Evolutionary conservation across 2,113 vertebrate species (phyloP).

Genomic region (Bambusicola thoracicus): DNA sequence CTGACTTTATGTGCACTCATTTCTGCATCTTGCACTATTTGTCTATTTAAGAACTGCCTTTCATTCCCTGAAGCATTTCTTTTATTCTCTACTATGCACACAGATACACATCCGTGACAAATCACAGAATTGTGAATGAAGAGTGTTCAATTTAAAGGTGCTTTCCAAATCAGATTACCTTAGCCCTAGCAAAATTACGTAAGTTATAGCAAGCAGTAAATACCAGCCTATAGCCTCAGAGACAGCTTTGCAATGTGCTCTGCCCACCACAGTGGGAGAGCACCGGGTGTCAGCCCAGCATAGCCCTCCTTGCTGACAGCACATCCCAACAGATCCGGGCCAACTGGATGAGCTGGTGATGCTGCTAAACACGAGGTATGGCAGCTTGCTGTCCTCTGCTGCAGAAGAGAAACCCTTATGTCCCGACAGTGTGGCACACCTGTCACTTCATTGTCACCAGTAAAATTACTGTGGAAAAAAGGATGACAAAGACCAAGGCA

Average conservation of each 20-base stretch:
- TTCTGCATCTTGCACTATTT: background rate
- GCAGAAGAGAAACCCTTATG: background rate
- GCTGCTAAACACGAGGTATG: rapidly evolving
- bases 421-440: background rate
- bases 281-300: background rate
- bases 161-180: background rate
- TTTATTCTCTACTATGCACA: background rate
- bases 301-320: background rate
- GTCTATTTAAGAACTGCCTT: background rate
- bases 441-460: background rate
- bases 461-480: background rate
- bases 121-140: background rate
- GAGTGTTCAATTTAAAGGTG: background rate
- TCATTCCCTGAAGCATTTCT: background rate
- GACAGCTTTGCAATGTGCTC: background rate
- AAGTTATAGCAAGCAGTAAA: background rate
- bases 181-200: background rate
- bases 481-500: background rate
- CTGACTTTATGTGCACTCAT: background rate
- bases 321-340: background rate
- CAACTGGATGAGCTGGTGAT: background rate
- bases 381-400: background rate
- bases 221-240: background rate
- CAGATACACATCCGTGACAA: background rate
- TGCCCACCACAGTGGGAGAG: background rate